Evolutionary conservation across 2,888 invertebrate genomes (phyloP).

Genomic region (Pherbina coryleti): DNA sequence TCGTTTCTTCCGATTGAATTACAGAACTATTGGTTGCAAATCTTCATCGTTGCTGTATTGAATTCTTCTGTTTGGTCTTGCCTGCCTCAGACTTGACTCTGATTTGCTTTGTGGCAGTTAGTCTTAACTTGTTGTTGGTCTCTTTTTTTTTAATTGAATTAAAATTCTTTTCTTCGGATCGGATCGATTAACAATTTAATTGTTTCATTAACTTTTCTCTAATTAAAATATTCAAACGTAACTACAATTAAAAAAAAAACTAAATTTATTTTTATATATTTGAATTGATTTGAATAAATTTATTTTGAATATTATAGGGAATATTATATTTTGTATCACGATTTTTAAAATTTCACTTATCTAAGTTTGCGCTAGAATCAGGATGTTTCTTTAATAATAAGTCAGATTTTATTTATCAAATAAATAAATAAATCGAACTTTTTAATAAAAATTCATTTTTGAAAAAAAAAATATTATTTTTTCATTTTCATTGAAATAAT

Average conservation of each 20-base stretch:
- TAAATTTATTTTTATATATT: too few species aligned
- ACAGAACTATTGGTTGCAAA: not conserved
- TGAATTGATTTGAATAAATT: too few species aligned
- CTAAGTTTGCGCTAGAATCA: too few species aligned
- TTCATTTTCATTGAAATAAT: too few species aligned
- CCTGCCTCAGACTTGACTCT: not conserved
- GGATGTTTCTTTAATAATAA: too few species aligned
- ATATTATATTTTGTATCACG: too few species aligned
- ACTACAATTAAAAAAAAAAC: not conserved
- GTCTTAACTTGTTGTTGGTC: not conserved
- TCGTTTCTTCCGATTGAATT: not conserved
- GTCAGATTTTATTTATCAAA: too few species aligned
- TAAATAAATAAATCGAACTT: too few species aligned
- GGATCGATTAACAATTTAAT: slow-evolving; percentile 11
- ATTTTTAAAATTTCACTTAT: too few species aligned
- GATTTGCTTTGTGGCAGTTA: not conserved
- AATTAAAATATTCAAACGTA: slow-evolving; percentile 13
- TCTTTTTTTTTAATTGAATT: slow-evolving; percentile 15
- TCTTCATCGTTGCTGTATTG: not conserved
- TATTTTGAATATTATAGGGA: too few species aligned
- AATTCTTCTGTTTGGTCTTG: not conserved
- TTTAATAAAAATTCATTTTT: too few species aligned
- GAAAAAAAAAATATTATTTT: too few species aligned
- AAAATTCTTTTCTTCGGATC: slow-evolving; percentile 10
- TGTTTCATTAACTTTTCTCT: slow-evolving; percentile 17